Evolutionary conservation across 2,888 invertebrate genomes (phyloP).

Genomic region (Lithodes maja): DNA sequence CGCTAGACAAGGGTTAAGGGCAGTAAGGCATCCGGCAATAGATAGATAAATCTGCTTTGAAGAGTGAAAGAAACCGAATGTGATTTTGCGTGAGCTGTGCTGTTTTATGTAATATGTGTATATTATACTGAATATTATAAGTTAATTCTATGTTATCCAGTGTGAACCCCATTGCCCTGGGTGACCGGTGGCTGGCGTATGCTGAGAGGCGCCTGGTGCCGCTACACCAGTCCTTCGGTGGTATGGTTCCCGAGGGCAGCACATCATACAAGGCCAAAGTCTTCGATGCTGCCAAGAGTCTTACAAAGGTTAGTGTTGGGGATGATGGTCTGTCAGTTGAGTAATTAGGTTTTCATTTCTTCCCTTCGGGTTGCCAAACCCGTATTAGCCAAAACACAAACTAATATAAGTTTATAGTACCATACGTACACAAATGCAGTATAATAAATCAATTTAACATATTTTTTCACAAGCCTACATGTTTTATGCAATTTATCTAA

Average conservation of each 20-base stretch:
- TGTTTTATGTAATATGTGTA: neutral
- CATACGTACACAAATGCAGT: neutral
- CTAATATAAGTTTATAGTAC: neutral
- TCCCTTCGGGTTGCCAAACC: too few relatives aligned
- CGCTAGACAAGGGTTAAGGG: too few relatives aligned
- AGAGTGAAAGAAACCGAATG: too few relatives aligned
- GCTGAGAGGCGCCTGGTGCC: conserved; percentile 86
- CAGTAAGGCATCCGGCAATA: too few relatives aligned
- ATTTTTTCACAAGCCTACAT: too few relatives aligned
- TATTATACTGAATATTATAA: neutral
- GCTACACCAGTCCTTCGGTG: conserved; percentile 67
- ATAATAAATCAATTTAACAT: neutral
- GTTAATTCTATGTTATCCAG: conserved; percentile 73
- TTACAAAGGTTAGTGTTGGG: conserved; percentile 80
- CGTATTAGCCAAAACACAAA: neutral
- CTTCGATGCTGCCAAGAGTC: conserved; percentile 94
- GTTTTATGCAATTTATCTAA: too few relatives aligned
- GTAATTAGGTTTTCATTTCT: too few relatives aligned
- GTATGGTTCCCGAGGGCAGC: conserved; percentile 80
- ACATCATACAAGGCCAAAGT: conserved; percentile 90
- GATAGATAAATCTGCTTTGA: too few relatives aligned
- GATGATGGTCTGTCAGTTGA: too few relatives aligned
- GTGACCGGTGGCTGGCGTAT: conserved; percentile 80
- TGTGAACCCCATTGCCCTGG: conserved; percentile 86
- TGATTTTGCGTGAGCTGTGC: neutral